Percentiles rank a stretch among this genome's conserved stretches.
These are phyloP conservation scores for Steinernema carpocapsae DNA, from an alignment of 2,888 invertebrate species.

Conservation along the genomic window DNA sequence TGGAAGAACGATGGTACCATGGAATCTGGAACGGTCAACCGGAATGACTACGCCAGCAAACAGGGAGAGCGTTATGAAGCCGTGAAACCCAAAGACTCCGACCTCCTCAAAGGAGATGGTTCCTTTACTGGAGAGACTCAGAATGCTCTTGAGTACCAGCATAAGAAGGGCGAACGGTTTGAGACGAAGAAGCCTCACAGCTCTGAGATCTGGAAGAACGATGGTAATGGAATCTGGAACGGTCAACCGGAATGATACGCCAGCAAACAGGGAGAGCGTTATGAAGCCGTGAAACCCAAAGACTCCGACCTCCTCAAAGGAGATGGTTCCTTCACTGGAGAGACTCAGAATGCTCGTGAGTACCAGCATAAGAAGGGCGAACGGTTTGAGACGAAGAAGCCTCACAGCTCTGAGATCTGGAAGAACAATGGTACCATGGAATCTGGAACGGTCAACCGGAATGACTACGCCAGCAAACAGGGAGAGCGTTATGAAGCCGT, in stretches of 20 bases:
- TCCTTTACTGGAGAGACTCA: constrained; percentile 35
- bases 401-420: not conserved
- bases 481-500: constrained; percentile 51
- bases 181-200: not conserved
- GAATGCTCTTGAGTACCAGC: constrained; percentile 33
- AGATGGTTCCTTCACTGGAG: constrained; percentile 11
- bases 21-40: not conserved
- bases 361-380: constrained; percentile 9
- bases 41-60: not conserved
- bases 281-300: constrained; percentile 37
- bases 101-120: constrained; percentile 37
- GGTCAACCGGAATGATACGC: constrained; percentile 45
- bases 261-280: constrained; percentile 45
- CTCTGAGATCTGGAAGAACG: constrained; percentile 21
- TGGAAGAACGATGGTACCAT: constrained; percentile 6
- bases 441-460: constrained; percentile 39
- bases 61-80: constrained; percentile 19
- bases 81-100: constrained; percentile 36
- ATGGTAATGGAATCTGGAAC: constrained; percentile 36
- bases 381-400: constrained; percentile 10
- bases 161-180: constrained; percentile 22
- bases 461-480: constrained; percentile 33
- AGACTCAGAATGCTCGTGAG: not conserved
- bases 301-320: constrained; percentile 39
- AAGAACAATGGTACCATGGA: constrained; percentile 33